phyloP scores from a whole-genome alignment of 2,888 invertebrate genomes.

The Stratiomys singularior region DNA sequence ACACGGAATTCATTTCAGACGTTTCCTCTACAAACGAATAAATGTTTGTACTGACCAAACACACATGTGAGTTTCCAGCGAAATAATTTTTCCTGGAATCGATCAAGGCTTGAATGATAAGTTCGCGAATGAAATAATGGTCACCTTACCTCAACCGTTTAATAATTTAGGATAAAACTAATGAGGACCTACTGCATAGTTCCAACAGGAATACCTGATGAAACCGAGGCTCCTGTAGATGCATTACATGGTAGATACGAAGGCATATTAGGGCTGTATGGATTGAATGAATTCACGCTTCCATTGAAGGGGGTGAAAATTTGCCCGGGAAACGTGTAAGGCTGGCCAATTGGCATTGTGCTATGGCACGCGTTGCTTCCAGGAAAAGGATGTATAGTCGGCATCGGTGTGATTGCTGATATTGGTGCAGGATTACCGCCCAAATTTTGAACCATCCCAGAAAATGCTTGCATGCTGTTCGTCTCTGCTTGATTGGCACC shows the following conservation, averaged over 20 bases:
- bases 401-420: constrained; percentile 1
- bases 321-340: neutral
- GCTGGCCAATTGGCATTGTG: neutral
- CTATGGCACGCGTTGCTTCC: neutral
- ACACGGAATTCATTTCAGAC: neutral
- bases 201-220: neutral
- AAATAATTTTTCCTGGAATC: neutral
- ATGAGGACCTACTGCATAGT: neutral
- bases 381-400: neutral
- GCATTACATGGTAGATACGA: constrained; percentile 23
- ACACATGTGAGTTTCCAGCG: too few species aligned
- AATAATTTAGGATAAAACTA: neutral
- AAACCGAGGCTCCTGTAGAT: neutral
- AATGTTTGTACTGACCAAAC: too few species aligned
- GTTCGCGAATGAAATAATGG: neutral
- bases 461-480: neutral
- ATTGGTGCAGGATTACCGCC: neutral
- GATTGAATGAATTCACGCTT: neutral
- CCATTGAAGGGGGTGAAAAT: neutral
- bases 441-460: neutral
- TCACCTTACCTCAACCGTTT: too few species aligned
- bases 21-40: neutral
- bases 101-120: too few species aligned
- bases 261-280: constrained; percentile 19
- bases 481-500: neutral